Base-by-base conservation (phyloP, 2,113 vertebrate genomes). In the Ptychochromis oligacanthus region DNA sequence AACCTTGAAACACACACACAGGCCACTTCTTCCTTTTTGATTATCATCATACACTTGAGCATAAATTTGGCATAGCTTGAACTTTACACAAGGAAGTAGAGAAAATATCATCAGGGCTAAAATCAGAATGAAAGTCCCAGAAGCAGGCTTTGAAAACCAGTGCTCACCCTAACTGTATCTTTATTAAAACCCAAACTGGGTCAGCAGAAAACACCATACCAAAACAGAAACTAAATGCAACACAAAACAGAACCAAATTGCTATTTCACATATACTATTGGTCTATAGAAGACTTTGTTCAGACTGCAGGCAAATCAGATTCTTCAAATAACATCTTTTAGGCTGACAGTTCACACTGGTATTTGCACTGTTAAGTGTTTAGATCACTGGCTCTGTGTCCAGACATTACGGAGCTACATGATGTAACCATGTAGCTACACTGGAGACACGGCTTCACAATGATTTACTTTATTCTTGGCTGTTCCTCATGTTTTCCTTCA, bases 61-160 rank as follows among this genome's bases (percentile, higher is more conserved):
- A 52, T 52, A 72, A 52, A 72, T 72, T 72, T 72, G 26, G 46
- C 46, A 72, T 72, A n/a, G 46, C 65, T 52, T 72, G 65, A 72
- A 72, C 65, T 72, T 72, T 72, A 52, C 17, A 52, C 65, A 72
- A n/a, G 65, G 43, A 72, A 54, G 11, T n/a, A 31, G 28, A 72
- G 46, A 72, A 72, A 72, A 72, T 72, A 52, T 72, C 17, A 72
- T 52, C 26, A 31, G 31, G 65, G 26, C 65, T 72, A 72, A 72
- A 72, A 72, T 72, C 65, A 31, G 65, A 72, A 72, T 31, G 52
- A 72, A 72, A 72, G 65, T 10, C 65, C 26, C 10, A 7, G 17
- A 72, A 72, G 46, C 65, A 72, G 65, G 65, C 65, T 72, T 72
- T 72, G 26, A 72, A 72, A 72, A 72, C 11, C 46, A 20, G 17